Evolutionary conservation across 2,888 invertebrate genomes (phyloP).

Genomic region (Xestia rhomboidea): DNA sequence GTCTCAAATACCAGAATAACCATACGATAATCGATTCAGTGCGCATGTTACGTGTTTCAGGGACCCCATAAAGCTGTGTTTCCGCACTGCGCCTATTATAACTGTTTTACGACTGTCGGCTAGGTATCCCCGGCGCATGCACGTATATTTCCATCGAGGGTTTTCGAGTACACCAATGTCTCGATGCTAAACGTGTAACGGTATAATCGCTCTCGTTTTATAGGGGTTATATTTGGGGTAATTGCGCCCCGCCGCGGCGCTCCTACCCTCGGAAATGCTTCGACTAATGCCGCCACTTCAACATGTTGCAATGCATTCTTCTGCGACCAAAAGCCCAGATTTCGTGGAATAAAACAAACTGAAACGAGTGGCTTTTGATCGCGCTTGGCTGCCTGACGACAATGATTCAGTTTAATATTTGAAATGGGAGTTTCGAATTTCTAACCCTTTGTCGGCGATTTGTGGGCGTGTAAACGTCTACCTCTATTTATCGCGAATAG

Average conservation of each 20-base stretch:
- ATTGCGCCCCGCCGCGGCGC: conserved; percentile 76
- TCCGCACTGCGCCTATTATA: conserved; percentile 88
- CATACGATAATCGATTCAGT: conserved; percentile 85
- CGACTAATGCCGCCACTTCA: conserved; percentile 73
- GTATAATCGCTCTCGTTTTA: conserved; percentile 82
- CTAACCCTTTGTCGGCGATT: conserved; percentile 71
- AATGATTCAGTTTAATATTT: conserved; percentile 61
- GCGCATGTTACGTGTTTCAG: conserved; percentile 86
- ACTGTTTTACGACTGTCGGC: conserved; percentile 84
- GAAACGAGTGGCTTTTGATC: conserved; percentile 43
- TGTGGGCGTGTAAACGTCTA: conserved; percentile 70
- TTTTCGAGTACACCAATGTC: conserved; percentile 79
- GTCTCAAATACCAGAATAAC: conserved; percentile 82
- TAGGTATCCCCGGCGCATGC: conserved; percentile 81
- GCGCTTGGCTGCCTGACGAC: conserved; percentile 41
- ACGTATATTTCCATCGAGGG: conserved; percentile 75
- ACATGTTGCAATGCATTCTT: conserved; percentile 73
- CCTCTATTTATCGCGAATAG: conserved; percentile 76
- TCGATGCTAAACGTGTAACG: conserved; percentile 81
- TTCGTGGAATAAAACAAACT: conserved; percentile 45
- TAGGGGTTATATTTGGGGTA: conserved; percentile 81
- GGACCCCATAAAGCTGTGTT: conserved; percentile 85
- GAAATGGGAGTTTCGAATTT: conserved; percentile 69
- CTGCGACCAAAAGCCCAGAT: conserved; percentile 56
- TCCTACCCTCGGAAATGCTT: conserved; percentile 72